A percentile compares a stretch with the other conserved stretches of the same genome.
phyloP scores from a whole-genome alignment of 2,113 vertebrate genomes.

The Trogon surrucura region DNA sequence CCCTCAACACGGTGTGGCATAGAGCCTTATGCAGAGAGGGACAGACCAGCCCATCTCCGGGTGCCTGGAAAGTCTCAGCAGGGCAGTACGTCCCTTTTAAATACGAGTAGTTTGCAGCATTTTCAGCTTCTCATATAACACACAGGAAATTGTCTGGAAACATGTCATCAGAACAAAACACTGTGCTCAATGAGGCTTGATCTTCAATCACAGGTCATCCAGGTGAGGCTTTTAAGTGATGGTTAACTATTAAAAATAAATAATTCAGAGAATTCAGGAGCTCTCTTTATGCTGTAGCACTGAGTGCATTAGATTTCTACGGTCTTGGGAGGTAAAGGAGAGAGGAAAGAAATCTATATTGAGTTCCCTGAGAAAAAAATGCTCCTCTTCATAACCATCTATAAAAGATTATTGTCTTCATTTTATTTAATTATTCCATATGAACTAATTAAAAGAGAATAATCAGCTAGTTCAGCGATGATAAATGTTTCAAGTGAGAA shows the following conservation, averaged over 20 bases:
- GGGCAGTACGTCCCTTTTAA: background rate
- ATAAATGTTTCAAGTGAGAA: conserved; percentile 66
- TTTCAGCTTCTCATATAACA: conserved; percentile 23
- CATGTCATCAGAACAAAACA: conserved; percentile 17
- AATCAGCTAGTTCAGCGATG: conserved; percentile 58
- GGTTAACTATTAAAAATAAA: conserved; percentile 57
- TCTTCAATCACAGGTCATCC: conserved; percentile 36
- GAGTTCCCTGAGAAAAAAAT: conserved; percentile 46
- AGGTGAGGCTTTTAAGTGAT: conserved; percentile 53
- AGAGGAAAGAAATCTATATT: background rate
- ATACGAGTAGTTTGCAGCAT: background rate
- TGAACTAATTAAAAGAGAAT: conserved; percentile 75
- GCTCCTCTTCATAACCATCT: conserved; percentile 66
- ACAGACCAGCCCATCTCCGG: background rate
- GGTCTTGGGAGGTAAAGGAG: background rate
- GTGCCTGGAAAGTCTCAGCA: background rate
- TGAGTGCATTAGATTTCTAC: background rate
- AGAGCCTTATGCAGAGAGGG: background rate
- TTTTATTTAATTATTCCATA: conserved; percentile 78
- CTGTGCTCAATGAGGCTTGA: conserved; percentile 36
- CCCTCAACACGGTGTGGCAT: background rate
- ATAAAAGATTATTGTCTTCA: conserved; percentile 76
- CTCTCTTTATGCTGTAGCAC: background rate
- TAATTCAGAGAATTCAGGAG: conserved; percentile 45
- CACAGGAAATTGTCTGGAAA: conserved; percentile 44